Conservation (phyloP, 2,113 vertebrate genomes). For the Anguilla japonica region DNA sequence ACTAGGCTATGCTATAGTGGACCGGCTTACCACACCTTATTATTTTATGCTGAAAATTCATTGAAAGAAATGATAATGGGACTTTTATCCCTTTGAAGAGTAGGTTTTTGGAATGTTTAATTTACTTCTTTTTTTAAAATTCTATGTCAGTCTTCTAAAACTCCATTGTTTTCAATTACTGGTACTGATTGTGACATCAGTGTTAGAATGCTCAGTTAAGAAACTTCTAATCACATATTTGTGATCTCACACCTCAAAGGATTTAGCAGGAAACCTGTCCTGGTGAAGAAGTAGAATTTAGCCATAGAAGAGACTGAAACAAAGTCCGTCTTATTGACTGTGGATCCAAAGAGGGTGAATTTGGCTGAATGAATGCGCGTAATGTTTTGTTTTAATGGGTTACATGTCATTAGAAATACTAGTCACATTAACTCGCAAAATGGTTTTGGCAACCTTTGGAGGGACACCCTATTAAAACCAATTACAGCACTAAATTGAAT, state of each 20-base stretch:
- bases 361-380: constrained; percentile 5
- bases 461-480: constrained; percentile 63
- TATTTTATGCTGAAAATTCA: neutral
- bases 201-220: too few relatives aligned
- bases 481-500: constrained; percentile 60
- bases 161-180: too few relatives aligned
- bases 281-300: neutral
- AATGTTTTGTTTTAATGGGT: constrained; percentile 12
- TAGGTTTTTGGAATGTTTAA: too few relatives aligned
- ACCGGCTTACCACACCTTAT: neutral
- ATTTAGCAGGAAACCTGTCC: neutral
- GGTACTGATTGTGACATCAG: too few relatives aligned
- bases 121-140: too few relatives aligned
- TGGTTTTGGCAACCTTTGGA: constrained; percentile 44
- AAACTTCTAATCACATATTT: too few relatives aligned
- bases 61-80: neutral
- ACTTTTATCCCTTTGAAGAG: too few relatives aligned
- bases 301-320: neutral
- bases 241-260: too few relatives aligned
- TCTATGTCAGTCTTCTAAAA: too few relatives aligned
- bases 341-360: neutral
- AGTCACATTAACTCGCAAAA: constrained; percentile 19
- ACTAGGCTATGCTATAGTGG: too few relatives aligned
- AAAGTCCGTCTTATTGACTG: neutral
- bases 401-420: constrained; percentile 10